phyloP scores from a whole-genome alignment of 2,797 vertebrate species.

The Ctenopoma kingsleyae region DNA sequence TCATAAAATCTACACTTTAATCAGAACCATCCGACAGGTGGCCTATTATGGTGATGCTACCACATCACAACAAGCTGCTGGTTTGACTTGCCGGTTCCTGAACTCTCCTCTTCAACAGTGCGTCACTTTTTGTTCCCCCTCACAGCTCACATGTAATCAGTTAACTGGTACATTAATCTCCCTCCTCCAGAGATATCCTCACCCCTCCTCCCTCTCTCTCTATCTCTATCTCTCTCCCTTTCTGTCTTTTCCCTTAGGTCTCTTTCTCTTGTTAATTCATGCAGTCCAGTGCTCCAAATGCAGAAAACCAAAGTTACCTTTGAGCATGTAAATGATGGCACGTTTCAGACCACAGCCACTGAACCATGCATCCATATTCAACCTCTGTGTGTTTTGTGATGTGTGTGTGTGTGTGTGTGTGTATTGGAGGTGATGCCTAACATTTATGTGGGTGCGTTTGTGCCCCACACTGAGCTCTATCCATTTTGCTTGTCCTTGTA shows the following conservation, averaged over 20 bases:
- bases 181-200: constrained; percentile 33
- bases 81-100: constrained; percentile 31
- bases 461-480: constrained; percentile 38
- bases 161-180: constrained; percentile 50
- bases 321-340: constrained; percentile 10
- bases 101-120: constrained; percentile 29
- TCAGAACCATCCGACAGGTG: too few species aligned
- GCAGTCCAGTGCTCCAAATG: constrained; percentile 22
- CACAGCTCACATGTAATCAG: constrained; percentile 42
- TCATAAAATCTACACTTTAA: too few species aligned
- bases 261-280: constrained; percentile 23
- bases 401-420: constrained; percentile 15
- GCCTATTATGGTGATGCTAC: too few species aligned
- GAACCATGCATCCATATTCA: constrained; percentile 17
- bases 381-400: constrained; percentile 1
- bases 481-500: constrained; percentile 45
- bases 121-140: constrained; percentile 18
- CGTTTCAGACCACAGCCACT: constrained; percentile 26
- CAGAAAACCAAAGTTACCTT: constrained; percentile 21
- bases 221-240: neutral
- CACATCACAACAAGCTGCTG: constrained; percentile 23
- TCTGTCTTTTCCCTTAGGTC: neutral
- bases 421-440: constrained; percentile 13
- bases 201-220: neutral
- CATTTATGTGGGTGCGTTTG: constrained; percentile 48